Base-by-base conservation (phyloP, 92 coral and sea anemone species). In the Porites evermanni region DNA sequence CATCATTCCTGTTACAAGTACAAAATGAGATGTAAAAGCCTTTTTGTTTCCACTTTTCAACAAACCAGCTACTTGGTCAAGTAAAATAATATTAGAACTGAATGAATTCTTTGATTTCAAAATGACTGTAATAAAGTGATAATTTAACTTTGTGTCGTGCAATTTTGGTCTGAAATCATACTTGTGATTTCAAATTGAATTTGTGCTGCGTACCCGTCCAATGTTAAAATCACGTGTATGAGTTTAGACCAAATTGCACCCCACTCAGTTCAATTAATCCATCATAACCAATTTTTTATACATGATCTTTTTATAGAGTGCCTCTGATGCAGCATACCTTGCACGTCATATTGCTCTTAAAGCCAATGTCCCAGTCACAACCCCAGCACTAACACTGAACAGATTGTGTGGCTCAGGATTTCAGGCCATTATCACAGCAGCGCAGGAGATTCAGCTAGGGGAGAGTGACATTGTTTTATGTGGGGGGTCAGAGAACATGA, bases 321-420 rank as follows among this genome's bases (percentile, higher is more conserved):
- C 99, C 24, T 54, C 91, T 32, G 99, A 97, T 90, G 98, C 98
- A 21, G 93, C 94, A 14, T 97, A 97, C 71, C 73, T 95, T 7
- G 81, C 99, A 65, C 88, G 99, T 12, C 99, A 97, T 69, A 87
- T 95, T 92, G 99, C 97, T 8, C 77, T 97, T 32, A 90, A 88
- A 69, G 92, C 96, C n/a, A 92, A 95, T 53, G 89, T 95, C 20
- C 99, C 99, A 4, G 87, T 97, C 13, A 75, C 99, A 12, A 84
- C 99, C 20, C 88, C 95, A 23, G 99, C 98, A 5, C 72, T 97
- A 68, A 91, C 98, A 6, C 93, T 97, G 54, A 97, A 97, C 91
- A 89, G 99, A 60, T 91, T 97, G 24, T 97, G 99, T 90, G 99
- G 99, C n/a, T 97, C 99, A 70, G 99, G 99, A 23, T 97, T 97